A percentile compares a stretch with the other conserved stretches of the same genome.
phyloP scores from a whole-genome alignment of 1,140 invertebrate genomes.

The Scaptomyza hsui region DNA sequence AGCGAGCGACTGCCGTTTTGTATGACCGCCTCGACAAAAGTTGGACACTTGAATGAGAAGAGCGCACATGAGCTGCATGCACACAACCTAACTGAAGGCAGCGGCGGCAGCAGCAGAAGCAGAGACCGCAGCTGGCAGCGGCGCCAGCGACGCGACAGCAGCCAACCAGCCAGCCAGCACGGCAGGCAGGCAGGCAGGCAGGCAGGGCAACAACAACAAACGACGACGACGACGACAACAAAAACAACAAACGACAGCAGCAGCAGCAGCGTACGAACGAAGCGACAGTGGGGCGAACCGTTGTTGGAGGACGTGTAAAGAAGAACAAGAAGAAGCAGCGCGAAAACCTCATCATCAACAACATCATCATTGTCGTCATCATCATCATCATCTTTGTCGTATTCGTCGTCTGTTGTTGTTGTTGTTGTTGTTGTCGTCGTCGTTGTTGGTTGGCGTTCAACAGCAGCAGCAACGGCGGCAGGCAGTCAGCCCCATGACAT shows the following conservation, averaged over 20 bases:
- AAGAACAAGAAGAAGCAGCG: constrained; percentile 64
- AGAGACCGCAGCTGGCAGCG: constrained; percentile 55
- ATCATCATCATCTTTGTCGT: constrained; percentile 1
- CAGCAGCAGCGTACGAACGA: constrained; percentile 51
- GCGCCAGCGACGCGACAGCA: constrained; percentile 53
- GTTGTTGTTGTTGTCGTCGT: constrained; percentile 7
- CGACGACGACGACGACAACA: constrained; percentile 5
- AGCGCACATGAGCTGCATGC: constrained; percentile 73
- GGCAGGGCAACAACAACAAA: constrained; percentile 38
- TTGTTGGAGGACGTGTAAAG: constrained; percentile 78
- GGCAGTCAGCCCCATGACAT: constrained; percentile 50
- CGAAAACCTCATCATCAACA: constrained; percentile 67
- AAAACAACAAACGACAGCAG: constrained; percentile 37
- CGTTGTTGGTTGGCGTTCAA: constrained; percentile 14
- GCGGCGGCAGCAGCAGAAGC: constrained; percentile 46
- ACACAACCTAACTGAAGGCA: constrained; percentile 69
- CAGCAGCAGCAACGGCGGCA: constrained; percentile 38
- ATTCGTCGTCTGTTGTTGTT: constrained; percentile 11
- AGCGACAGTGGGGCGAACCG: constrained; percentile 59
- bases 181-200: constrained; percentile 42
- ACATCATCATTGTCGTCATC: constrained; percentile 39
- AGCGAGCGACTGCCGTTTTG: constrained; percentile 63
- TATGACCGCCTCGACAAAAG: constrained; percentile 83
- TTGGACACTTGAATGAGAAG: constrained; percentile 84
- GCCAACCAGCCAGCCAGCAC: constrained; percentile 40